Conservation (phyloP, 2,797 vertebrate genomes). For the Myotis planiceps region DNA sequence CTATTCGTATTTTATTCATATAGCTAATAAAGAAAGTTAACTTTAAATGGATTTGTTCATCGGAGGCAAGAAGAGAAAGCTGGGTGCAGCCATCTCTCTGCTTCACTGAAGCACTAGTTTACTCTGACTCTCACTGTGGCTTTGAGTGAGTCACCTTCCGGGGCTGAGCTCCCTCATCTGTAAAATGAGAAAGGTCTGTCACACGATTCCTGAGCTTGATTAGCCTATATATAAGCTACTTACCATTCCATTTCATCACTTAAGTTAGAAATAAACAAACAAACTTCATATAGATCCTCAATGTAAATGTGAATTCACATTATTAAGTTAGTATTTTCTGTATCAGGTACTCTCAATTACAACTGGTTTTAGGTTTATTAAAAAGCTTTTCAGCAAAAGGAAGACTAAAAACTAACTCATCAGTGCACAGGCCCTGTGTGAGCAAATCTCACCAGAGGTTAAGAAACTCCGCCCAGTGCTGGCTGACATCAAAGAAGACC, state of each 20-base stretch:
- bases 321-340: not conserved
- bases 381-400: not conserved
- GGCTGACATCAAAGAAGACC: constrained; percentile 33
- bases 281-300: not conserved
- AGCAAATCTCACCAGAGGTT: not conserved
- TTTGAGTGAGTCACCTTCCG: not conserved
- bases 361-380: not conserved
- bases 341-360: not conserved
- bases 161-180: not conserved
- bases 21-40: not conserved
- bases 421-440: not conserved
- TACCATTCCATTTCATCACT: constrained; percentile 11
- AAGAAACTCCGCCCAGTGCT: constrained; percentile 1
- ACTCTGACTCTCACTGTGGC: not conserved
- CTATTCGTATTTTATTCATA: not conserved
- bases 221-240: not conserved
- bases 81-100: not conserved
- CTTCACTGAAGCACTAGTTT: not conserved
- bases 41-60: not conserved
- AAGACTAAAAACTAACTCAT: constrained; percentile 28
- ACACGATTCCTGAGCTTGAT: not conserved
- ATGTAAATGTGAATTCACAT: not conserved
- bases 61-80: not conserved
- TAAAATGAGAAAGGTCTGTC: constrained; percentile 18
- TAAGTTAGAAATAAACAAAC: constrained; percentile 1